Base-by-base conservation (phyloP, 37 sponge, comb jelly and placozoan genomes). In the Agelas oroides region DNA sequence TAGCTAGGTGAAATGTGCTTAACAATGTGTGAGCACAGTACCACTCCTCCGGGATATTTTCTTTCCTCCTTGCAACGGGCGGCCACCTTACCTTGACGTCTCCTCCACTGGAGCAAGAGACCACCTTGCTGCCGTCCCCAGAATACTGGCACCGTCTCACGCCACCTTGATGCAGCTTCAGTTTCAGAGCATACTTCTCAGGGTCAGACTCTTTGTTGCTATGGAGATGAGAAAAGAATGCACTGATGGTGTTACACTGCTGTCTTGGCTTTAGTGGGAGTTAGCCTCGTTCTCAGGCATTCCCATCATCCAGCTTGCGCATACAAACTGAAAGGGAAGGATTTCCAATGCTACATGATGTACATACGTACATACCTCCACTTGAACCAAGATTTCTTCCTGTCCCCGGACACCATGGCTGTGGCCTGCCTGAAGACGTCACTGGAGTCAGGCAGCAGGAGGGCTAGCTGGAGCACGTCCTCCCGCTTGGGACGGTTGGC, bases 161-260 rank as follows among this genome's bases (percentile, higher is more conserved):
- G 23, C 79, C 80, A 0, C 52, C 66, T 3, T 59, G 19, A 31
- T 87, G 87, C 3, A 79, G 74, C 35, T 73, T 78, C 46, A 87
- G 25, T 56, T 87, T 78, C 32, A 87, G 65, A 30, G 63, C 84
- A 65, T 84, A 84, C 67, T 84, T 84, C 63, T 84, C 84, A 18
- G 84, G 84, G 30, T 84, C 84, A 23, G 84, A 84, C 53, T 84
- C 75, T 25, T 84, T 84, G 56, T 84, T 84, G 62, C 84, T 84
- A 38, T 23, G 35, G 39, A 36, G 35, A 11, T 15, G 12, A 65
- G 13, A 65, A 65, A 16, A 65, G 23, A 56, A 56, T n/a, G n/a
- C n/a, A n/a, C n/a, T n/a, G n/a, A n/a, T n/a, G n/a, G n/a, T n/a
- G n/a, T n/a, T n/a, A n/a, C n/a, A n/a, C n/a, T n/a, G n/a, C n/a